A percentile compares a stretch with the other conserved stretches of the same genome.
Conservation (phyloP, 2,888 invertebrate species). For the Elegia similella region DNA sequence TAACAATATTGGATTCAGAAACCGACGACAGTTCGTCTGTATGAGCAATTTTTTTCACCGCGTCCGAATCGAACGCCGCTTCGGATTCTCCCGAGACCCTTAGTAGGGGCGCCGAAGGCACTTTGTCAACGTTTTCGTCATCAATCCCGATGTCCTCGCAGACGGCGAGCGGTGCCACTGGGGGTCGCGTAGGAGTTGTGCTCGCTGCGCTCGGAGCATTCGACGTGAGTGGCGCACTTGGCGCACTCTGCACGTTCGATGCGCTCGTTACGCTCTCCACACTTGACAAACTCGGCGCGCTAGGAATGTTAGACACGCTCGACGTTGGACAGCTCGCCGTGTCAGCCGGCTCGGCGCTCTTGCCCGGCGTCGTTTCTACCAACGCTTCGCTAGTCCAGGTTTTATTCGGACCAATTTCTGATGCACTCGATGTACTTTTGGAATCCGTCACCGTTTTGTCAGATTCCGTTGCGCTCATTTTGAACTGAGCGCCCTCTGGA, state of each 20-base stretch:
- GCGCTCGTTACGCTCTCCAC: constrained; percentile 16
- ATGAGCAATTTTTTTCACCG: constrained; percentile 63
- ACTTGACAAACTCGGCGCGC: background rate
- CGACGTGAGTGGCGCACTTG: constrained; percentile 20
- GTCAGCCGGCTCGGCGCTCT: constrained; percentile 26
- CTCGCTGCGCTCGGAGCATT: constrained; percentile 21
- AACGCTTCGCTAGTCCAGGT: background rate
- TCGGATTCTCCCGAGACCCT: constrained; percentile 48
- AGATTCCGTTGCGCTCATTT: constrained; percentile 25
- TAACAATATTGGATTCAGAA: constrained; percentile 71
- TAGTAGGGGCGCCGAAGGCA: constrained; percentile 68
- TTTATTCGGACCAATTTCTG: background rate
- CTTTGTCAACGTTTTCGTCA: constrained; percentile 83
- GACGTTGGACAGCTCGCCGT: constrained; percentile 15
- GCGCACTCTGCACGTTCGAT: constrained; percentile 14
- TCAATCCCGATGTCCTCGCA: constrained; percentile 86
- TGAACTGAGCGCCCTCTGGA: constrained; percentile 36
- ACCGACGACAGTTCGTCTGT: constrained; percentile 67
- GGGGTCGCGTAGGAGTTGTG: constrained; percentile 40
- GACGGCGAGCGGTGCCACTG: constrained; percentile 85
- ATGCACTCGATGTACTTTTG: constrained; percentile 51
- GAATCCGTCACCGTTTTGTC: constrained; percentile 49
- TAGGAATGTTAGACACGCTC: background rate
- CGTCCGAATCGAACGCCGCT: constrained; percentile 60
- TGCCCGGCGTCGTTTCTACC: background rate